A percentile compares a stretch with the other conserved stretches of the same genome.
Conservation (phyloP, 2,797 vertebrate genomes). For the Cetoscarus ocellatus region DNA sequence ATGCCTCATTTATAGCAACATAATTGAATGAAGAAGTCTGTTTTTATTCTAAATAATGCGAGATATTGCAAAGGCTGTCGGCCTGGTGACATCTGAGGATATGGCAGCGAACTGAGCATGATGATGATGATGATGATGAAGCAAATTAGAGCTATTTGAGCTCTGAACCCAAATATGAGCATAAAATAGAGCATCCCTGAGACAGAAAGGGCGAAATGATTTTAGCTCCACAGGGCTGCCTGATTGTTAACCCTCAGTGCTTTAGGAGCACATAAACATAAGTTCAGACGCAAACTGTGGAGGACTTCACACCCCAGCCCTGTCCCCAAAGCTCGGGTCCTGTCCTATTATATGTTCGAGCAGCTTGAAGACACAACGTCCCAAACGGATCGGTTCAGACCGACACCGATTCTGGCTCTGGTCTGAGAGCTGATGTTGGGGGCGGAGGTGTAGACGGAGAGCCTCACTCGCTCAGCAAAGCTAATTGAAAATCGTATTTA, state of each 20-base stretch:
- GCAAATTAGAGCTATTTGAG: conserved; percentile 22
- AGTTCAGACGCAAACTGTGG: too few relatives aligned
- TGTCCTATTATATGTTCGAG: too few relatives aligned
- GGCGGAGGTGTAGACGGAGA: conserved; percentile 50
- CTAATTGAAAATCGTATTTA: conserved; percentile 28
- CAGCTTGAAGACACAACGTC: conserved; percentile 15
- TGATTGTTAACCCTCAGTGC: too few relatives aligned
- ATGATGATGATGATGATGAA: conserved; percentile 15
- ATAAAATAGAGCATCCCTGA: conserved; percentile 11
- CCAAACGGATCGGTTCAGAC: conserved; percentile 38
- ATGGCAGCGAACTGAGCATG: conserved; percentile 1
- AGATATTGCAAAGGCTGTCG: conserved; percentile 2
- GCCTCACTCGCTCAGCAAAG: conserved; percentile 34
- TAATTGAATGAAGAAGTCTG: neutral
- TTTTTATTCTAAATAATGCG: neutral
- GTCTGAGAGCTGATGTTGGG: conserved; percentile 28
- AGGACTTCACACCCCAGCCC: too few relatives aligned
- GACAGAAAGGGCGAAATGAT: conserved; percentile 6
- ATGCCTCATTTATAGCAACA: conserved; percentile 3
- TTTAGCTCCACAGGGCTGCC: neutral
- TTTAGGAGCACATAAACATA: too few relatives aligned
- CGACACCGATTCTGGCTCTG: conserved; percentile 52
- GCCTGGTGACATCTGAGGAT: conserved; percentile 4
- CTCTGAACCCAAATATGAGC: conserved; percentile 16
- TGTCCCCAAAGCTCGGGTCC: too few relatives aligned